Percentiles rank a stretch among this genome's conserved stretches.
These are phyloP conservation scores for Mesodorylaimus sp. DNA, from an alignment of 2,888 invertebrate species.

Conservation along the genomic window DNA sequence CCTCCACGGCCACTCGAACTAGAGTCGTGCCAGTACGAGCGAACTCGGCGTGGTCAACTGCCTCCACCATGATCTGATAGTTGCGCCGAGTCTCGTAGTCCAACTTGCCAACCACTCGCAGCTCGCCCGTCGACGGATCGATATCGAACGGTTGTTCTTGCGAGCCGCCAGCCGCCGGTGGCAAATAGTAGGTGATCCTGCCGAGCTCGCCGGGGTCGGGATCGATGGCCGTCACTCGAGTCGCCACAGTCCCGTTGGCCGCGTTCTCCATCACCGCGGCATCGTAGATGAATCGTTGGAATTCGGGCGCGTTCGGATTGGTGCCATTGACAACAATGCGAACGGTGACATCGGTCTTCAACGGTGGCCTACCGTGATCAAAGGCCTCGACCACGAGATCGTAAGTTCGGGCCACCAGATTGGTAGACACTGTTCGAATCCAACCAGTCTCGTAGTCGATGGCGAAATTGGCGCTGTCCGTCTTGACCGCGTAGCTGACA, in stretches of 20 bases:
- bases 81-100: conserved; percentile 71
- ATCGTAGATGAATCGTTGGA: conserved; percentile 5
- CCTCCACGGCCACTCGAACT: conserved; percentile 61
- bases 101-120: conserved; percentile 72
- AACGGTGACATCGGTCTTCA: background rate
- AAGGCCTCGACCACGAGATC: conserved; percentile 7
- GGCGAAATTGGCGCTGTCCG: background rate
- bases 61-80: conserved; percentile 57
- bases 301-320: conserved; percentile 7
- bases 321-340: conserved; percentile 1
- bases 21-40: conserved; percentile 15
- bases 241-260: conserved; percentile 71
- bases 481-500: background rate
- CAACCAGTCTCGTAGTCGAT: conserved; percentile 5
- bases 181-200: background rate
- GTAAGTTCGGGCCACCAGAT: background rate
- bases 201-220: conserved; percentile 36
- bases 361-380: conserved; percentile 7
- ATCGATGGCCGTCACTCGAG: conserved; percentile 38
- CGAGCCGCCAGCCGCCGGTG: background rate
- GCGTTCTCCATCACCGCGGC: conserved; percentile 68
- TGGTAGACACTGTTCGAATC: background rate
- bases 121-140: conserved; percentile 70
- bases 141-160: conserved; percentile 48
- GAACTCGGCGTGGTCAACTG: conserved; percentile 59